phyloP scores from a whole-genome alignment of 2,113 vertebrate species.

The Pomatostomus ruficeps region DNA sequence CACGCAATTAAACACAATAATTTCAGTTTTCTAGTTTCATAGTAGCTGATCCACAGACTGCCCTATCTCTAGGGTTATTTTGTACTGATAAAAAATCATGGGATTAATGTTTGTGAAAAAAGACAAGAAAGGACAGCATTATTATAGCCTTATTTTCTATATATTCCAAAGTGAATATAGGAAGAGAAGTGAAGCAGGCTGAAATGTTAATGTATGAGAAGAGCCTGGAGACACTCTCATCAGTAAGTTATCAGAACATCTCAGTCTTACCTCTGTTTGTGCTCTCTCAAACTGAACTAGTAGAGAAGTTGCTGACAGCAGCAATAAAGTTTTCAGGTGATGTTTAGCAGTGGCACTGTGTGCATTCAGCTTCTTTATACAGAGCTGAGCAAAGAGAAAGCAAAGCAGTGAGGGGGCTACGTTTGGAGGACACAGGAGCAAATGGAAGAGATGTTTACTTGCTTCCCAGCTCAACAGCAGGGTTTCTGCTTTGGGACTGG shows the following conservation, averaged over 20 bases:
- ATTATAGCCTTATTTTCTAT: slow-evolving; percentile 54
- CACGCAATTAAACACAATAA: slow-evolving; percentile 65
- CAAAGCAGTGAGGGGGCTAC: not conserved
- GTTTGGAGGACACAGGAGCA: not conserved
- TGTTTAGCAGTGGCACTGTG: not conserved
- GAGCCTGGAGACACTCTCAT: not conserved
- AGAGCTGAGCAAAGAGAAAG: not conserved
- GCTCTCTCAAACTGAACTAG: not conserved
- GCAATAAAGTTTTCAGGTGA: slow-evolving; percentile 1
- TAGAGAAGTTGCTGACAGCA: not conserved
- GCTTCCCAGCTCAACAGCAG: not conserved
- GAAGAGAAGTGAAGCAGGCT: slow-evolving; percentile 5
- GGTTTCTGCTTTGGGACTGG: not conserved
- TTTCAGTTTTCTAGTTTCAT: slow-evolving; percentile 64
- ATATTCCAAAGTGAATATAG: slow-evolving; percentile 19
- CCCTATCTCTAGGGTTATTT: slow-evolving; percentile 53
- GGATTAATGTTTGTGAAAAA: slow-evolving; percentile 63
- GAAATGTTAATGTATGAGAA: slow-evolving; percentile 39
- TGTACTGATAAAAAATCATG: slow-evolving; percentile 50
- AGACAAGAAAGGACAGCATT: slow-evolving; percentile 54
- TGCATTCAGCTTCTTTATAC: not conserved
- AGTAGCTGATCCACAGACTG: slow-evolving; percentile 51
- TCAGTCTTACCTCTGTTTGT: not conserved
- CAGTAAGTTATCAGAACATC: slow-evolving; percentile 20
- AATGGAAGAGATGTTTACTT: not conserved